Conservation (phyloP, 2,797 vertebrate species). For the Macrochelys suwanniensis region DNA sequence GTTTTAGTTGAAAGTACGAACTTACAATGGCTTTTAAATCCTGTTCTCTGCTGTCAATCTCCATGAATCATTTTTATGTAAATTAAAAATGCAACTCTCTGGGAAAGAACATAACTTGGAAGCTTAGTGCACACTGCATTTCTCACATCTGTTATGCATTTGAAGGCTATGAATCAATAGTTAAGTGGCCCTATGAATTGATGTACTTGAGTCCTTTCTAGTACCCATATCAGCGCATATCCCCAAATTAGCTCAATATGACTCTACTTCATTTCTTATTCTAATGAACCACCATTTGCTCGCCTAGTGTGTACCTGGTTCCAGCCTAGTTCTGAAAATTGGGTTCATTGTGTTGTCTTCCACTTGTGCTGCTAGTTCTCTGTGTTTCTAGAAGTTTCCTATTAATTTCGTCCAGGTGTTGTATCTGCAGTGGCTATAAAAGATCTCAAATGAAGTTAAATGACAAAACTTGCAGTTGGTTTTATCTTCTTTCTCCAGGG, state of each 20-base stretch:
- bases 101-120: not conserved
- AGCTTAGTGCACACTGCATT: not conserved
- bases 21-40: constrained; percentile 42
- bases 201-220: not conserved
- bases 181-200: not conserved
- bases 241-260: not conserved
- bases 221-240: not conserved
- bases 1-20: constrained; percentile 43
- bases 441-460: not conserved
- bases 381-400: not conserved
- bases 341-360: not conserved
- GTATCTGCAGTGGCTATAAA: not conserved
- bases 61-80: constrained; percentile 49
- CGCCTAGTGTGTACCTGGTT: too few species aligned
- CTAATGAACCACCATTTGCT: not conserved
- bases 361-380: not conserved
- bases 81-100: not conserved
- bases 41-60: constrained; percentile 50
- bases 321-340: not conserved
- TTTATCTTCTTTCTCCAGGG: constrained; percentile 20
- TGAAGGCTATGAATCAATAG: not conserved
- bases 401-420: not conserved
- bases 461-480: not conserved
- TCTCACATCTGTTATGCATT: not conserved
- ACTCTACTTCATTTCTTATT: not conserved